Evolutionary conservation across 1,140 invertebrate genomes (phyloP).

Genomic region (Lutraria rhynchaena): DNA sequence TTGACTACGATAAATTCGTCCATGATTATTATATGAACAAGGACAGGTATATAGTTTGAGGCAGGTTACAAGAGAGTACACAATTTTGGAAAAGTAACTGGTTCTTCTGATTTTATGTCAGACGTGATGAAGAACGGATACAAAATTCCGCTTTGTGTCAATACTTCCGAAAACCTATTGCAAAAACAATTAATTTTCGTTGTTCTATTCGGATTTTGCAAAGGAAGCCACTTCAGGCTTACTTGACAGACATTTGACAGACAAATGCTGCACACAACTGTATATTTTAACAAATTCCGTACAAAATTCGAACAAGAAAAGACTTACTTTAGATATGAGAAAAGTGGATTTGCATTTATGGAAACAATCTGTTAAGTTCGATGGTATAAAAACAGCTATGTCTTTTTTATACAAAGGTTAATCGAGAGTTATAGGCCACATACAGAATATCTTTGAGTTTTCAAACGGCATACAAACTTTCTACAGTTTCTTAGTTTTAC

Average conservation of each 20-base stretch:
- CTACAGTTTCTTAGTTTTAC: slow-evolving; percentile 18
- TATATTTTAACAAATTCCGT: slow-evolving; percentile 18
- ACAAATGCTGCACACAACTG: background rate
- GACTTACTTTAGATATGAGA: slow-evolving; percentile 26
- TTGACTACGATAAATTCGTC: slow-evolving; percentile 19
- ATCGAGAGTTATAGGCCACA: slow-evolving; percentile 8
- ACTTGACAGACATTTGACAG: slow-evolving; percentile 4
- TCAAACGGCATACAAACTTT: background rate
- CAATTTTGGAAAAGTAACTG: slow-evolving; percentile 37
- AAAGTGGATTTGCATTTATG: slow-evolving; percentile 11
- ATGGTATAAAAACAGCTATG: slow-evolving; percentile 9
- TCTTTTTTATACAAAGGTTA: slow-evolving; percentile 11
- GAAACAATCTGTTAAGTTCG: slow-evolving; percentile 34
- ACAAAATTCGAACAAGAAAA: slow-evolving; percentile 14
- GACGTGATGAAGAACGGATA: too few species aligned
- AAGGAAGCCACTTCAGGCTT: background rate
- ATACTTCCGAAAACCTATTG: slow-evolving; percentile 1
- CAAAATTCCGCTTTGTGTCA: too few species aligned
- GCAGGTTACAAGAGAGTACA: slow-evolving; percentile 10
- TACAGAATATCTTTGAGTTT: slow-evolving; percentile 9
- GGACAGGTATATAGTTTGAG: slow-evolving; percentile 21
- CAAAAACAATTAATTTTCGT: too few species aligned
- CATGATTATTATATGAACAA: slow-evolving; percentile 42
- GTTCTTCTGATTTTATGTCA: slow-evolving; percentile 5
- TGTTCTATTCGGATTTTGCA: slow-evolving; percentile 16